Base-by-base conservation (phyloP, 2,113 vertebrate genomes). In the Syrmaticus mikado region DNA sequence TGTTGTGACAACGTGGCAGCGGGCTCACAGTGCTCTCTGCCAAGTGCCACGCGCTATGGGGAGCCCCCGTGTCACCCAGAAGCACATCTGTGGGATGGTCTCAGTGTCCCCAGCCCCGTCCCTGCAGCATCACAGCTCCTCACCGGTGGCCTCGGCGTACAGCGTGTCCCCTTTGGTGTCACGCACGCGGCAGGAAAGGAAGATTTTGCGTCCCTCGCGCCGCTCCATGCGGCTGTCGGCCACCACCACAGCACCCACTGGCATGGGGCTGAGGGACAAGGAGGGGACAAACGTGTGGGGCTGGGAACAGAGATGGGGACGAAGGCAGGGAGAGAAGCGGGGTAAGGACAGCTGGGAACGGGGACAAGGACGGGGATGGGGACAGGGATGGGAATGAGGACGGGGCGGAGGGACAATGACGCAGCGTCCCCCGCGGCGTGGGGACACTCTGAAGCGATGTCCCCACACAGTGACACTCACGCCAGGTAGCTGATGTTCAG, bases 401-500 rank as follows among this genome's bases (percentile, higher is more conserved):
- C 25, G 27, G 52, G 52, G 52, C 21, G 8, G n/a, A 19, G n/a
- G 32, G 50, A 34, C 66, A 52, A 25, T 25, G 50, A 25, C 24
- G 25, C 50, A 27, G 50, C 7, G 13, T 27, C 24, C 50, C 25
- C 8, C 25, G 13, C 25, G 27, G 50, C 8, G 25, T 52, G 50
- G 50, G 50, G 25, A 52, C 25, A 52, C 50, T 52, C 24, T 15
- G 50, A 13, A 52, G 25, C 11, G 7, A 27, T 9, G 25, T 52
- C 25, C 25, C 50, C 50, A 27, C 14, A 8, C 3, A 25, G 48
- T 52, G 36, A 16, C 15, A 85, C 78, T 66, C 89, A 98, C 98
- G 94, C 98, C 95, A 97, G 96, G 84, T 98, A 98, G 96, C 98
- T 97, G 32, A 98, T 97, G 94, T 93, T 98, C 58, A 98, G 97